Conservation (phyloP, 2,113 vertebrate species). For the Variabilichromis moorii region DNA sequence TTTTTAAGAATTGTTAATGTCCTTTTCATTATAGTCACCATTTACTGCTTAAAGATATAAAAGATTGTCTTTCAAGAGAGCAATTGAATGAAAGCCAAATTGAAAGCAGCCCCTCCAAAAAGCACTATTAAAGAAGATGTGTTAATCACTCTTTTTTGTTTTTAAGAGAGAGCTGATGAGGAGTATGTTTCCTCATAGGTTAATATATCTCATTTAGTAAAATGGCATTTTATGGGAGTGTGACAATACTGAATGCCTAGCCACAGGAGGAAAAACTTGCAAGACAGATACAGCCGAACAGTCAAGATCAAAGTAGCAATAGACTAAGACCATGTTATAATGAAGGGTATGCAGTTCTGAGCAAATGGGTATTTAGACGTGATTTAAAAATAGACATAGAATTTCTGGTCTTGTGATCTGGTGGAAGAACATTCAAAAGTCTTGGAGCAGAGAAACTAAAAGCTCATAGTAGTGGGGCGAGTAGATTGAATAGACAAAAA, state of each 20-base stretch:
- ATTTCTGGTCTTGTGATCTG: not conserved
- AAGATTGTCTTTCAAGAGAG: not conserved
- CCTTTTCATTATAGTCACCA: not conserved
- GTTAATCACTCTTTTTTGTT: slow-evolving; percentile 31
- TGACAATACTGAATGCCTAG: slow-evolving; percentile 4
- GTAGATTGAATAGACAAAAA: not conserved
- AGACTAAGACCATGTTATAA: not conserved
- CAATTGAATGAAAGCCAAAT: slow-evolving; percentile 7
- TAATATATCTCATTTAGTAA: slow-evolving; percentile 40
- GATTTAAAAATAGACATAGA: not conserved
- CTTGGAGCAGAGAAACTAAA: not conserved
- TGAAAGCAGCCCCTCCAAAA: not conserved
- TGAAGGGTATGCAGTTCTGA: not conserved
- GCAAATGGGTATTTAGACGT: not conserved
- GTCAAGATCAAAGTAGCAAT: not conserved
- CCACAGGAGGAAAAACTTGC: not conserved
- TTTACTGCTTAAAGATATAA: slow-evolving; percentile 10
- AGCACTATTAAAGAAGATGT: slow-evolving; percentile 1
- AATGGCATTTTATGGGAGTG: slow-evolving; percentile 40
- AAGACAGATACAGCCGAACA: not conserved
- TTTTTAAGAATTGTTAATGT: not conserved
- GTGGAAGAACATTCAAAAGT: not conserved
- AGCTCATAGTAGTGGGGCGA: not conserved
- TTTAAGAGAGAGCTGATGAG: slow-evolving; percentile 14
- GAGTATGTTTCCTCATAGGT: slow-evolving; percentile 9